Evolutionary conservation across 53 echinoderm and acorn worm genomes (phyloP).

Genomic region (Stichopus horrens): DNA sequence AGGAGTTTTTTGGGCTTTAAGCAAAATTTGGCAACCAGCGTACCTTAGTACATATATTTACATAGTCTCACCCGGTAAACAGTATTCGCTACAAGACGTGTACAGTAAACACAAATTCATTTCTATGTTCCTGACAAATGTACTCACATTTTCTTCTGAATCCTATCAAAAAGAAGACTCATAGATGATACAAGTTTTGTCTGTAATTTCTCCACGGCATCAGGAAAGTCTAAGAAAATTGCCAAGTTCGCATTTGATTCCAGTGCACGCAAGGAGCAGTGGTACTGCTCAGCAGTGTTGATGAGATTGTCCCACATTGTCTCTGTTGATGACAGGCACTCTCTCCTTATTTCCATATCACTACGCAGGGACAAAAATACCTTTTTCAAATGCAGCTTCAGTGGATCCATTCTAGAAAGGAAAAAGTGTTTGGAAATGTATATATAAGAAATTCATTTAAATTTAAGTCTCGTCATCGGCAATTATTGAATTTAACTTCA

Average conservation of each 20-base stretch:
- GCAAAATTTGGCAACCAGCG: too few relatives aligned
- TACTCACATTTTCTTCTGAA: slow-evolving; percentile 67
- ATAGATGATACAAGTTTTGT: slow-evolving; percentile 65
- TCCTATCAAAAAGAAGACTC: slow-evolving; percentile 57
- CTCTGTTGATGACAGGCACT: slow-evolving; percentile 15
- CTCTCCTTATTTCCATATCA: slow-evolving; percentile 4
- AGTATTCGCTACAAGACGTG: too few relatives aligned
- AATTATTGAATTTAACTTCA: too few relatives aligned
- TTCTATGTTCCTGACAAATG: background rate
- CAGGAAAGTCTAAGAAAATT: slow-evolving; percentile 61
- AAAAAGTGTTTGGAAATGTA: background rate
- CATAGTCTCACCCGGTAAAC: too few relatives aligned
- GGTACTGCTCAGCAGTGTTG: slow-evolving; percentile 79
- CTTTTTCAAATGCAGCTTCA: slow-evolving; percentile 28
- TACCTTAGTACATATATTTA: background rate
- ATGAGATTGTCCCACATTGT: slow-evolving; percentile 57
- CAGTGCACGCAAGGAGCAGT: slow-evolving; percentile 59
- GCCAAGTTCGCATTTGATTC: slow-evolving; percentile 9
- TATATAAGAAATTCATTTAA: too few relatives aligned
- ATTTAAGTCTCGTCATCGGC: too few relatives aligned
- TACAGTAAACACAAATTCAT: too few relatives aligned
- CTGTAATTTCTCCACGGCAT: slow-evolving; percentile 55
- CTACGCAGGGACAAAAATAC: background rate
- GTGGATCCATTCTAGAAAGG: slow-evolving; percentile 33
- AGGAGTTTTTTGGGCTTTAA: too few relatives aligned